phyloP scores from a whole-genome alignment of 2,113 vertebrate genomes.

The Pampusana beccarii region DNA sequence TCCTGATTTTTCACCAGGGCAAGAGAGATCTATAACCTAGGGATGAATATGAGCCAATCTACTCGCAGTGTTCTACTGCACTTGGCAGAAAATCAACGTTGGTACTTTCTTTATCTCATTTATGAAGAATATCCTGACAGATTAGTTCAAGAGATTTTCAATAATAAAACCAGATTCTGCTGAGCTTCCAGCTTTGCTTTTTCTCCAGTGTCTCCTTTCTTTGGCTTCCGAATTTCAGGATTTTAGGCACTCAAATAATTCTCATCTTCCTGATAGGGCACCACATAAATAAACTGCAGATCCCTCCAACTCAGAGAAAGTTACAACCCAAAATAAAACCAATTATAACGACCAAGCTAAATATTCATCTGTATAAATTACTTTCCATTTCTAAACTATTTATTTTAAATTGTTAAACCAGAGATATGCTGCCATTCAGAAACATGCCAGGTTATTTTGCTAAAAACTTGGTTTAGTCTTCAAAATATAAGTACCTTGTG shows the following conservation, averaged over 20 bases:
- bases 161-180: neutral
- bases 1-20: neutral
- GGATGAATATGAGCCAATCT: neutral
- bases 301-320: neutral
- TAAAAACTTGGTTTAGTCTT: neutral
- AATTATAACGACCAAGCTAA: neutral
- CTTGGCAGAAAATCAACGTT: neutral
- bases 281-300: neutral
- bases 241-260: neutral
- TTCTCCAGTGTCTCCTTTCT: neutral
- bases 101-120: neutral
- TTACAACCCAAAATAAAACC: neutral
- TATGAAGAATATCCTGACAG: neutral
- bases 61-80: neutral
- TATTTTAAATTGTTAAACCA: neutral
- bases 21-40: neutral
- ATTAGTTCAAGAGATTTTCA: neutral
- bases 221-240: neutral
- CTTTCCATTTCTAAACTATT: neutral
- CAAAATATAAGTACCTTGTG: neutral
- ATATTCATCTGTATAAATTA: neutral
- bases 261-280: neutral
- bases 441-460: neutral
- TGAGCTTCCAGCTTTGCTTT: neutral
- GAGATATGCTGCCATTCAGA: neutral